Conservation (phyloP, 2,113 vertebrate genomes). For the Paramisgurnus dabryanus region DNA sequence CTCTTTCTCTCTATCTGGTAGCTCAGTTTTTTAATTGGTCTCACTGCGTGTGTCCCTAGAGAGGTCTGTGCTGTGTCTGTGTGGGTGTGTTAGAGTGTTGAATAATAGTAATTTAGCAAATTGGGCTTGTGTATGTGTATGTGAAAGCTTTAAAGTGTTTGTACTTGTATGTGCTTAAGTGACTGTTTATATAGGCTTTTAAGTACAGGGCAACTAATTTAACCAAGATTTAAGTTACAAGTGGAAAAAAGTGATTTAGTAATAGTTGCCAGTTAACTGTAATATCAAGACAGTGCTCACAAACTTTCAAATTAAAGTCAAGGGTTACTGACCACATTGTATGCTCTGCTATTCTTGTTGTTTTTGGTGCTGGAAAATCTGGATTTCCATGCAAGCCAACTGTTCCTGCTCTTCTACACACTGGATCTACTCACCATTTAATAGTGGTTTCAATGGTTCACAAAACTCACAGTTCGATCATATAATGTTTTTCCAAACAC, state of each 20-base stretch:
- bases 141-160: conserved; percentile 4
- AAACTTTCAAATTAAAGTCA: no score
- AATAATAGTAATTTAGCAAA: conserved; percentile 34
- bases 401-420: no score
- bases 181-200: not conserved
- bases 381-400: no score
- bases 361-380: no score
- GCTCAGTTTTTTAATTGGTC: conserved; percentile 32
- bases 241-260: not conserved
- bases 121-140: conserved; percentile 13
- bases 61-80: conserved; percentile 12
- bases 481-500: no score
- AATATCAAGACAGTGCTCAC: no score
- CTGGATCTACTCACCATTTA: no score
- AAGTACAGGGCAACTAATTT: not conserved
- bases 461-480: no score
- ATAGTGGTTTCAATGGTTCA: no score
- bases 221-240: not conserved
- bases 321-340: no score
- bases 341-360: no score
- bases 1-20: not conserved
- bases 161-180: not conserved
- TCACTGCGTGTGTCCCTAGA: not conserved
- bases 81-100: conserved; percentile 33
- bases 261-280: no score